Evolutionary conservation across 2,797 vertebrate species (phyloP), one percentile per base, ranked within the genome.

Genomic region (Vireo griseus): DNA sequence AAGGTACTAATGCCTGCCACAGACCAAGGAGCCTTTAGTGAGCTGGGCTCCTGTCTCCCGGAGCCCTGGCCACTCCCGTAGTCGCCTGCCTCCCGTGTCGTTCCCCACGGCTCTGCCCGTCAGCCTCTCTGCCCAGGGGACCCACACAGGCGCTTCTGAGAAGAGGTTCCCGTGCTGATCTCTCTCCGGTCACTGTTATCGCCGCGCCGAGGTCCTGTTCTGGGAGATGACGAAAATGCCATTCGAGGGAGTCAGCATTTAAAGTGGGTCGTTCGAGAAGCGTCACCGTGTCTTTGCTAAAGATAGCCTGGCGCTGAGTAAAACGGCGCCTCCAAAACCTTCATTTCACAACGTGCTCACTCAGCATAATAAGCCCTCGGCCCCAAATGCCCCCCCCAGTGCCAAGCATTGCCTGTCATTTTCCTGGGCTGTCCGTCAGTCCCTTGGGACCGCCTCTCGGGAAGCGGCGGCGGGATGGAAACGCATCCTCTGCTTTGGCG

Each of bases 271-370:
- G 29, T 71, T 73, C 7, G 68, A 63, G n/a, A 80, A 62, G 93
- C 62, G 69, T 86, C 91, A 91, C 31, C 66, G 69, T 48, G 63
- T 26, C 83, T 92, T 25, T 83, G 90, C 95, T 96, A 96, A 97
- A 97, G 96, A 97, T 95, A 96, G 95, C 66, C 77, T 6, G 52
- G 48, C 28, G 86, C 94, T 97, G 97, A 97, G 95, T 96, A 96
- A 97, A 97, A 96, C 35, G 40, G 93, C 52, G 68, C 92, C 90
- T 93, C 67, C 37, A 83, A 86, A 95, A 22, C 71, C 91, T 88
- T 95, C 85, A 52, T 96, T 95, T 96, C 95, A 88, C 88, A 81
- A 94, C 58, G 35, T 18, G 61, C 82, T 85, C 57, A 2, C 77
- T 96, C 94, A 96, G 90, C 90, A 25, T 1, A 74, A 88, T 28